Evolutionary conservation across 2,797 vertebrate species (phyloP), one percentile per base, ranked within the genome.

Genomic region (Poecile montanus): DNA sequence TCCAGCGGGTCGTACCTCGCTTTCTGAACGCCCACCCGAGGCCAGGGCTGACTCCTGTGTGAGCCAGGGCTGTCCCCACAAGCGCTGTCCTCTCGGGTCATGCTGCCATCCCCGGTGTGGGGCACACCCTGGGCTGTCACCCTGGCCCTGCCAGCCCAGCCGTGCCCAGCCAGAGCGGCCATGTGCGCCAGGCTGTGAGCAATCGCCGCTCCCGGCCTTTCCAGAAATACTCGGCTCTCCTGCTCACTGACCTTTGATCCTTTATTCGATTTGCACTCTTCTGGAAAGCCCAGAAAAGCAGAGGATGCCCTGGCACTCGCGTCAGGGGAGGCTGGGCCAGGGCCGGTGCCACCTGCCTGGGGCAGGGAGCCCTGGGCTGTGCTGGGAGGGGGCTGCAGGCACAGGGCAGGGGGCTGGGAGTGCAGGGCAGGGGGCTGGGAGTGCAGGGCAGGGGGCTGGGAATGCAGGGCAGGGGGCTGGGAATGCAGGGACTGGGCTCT

Each of bases 211-310:
- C 16, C 23, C 6, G 11, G 94, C 50, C 94, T 16, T 94, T 87
- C 94, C 85, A 95, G 89, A 92, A 76, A 95, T 93, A 91, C 56
- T 51, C 91, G 5, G 71, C 93, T 94, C 85, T 94, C 93, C 84
- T 90, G 74, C 85, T 91, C 93, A 15, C 53, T 97, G 97, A 97
- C 96, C 97, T 96, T 94, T 96, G 97, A 92, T 89, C 91, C 92
- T 93, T 91, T 71, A 68, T 74, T 70, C 93, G 34, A 94, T 96
- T 79, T n/a, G 44, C 83, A 38, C 82, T 93, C 95, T 95, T 78
- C 82, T 91, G 95, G 94, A 75, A 91, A 94, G 47, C 44, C 10
- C 27, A 66, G 74, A 51, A 57, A 45, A 22, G 50, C 36, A 15
- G 71, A 89, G 87, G 65, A 32, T 32, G 89, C 44, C 78, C 63